Evolutionary conservation across 2,888 invertebrate genomes (phyloP).

Genomic region (Melitaea athalia): DNA sequence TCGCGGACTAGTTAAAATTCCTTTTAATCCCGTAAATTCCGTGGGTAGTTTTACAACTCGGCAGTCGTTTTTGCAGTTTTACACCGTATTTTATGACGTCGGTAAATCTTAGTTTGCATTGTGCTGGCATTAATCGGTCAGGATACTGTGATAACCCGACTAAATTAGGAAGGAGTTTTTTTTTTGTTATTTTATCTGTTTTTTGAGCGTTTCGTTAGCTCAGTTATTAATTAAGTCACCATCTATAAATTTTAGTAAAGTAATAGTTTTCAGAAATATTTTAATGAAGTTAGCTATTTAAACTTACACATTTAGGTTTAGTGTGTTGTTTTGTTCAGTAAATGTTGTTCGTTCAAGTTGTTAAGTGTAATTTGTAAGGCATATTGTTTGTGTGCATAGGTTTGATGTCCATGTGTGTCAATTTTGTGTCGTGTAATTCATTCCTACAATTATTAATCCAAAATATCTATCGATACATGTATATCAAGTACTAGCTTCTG

Average conservation of each 20-base stretch:
- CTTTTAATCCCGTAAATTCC: constrained; percentile 12
- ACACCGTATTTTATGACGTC: constrained; percentile 21
- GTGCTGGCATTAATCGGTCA: not conserved
- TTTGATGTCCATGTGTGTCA: no score
- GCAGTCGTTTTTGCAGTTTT: constrained; percentile 16
- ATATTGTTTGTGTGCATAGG: no score
- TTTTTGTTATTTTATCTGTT: not conserved
- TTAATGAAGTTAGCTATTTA: no score
- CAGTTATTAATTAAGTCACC: not conserved
- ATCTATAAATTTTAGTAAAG: not conserved
- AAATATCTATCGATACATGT: no score
- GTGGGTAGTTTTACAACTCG: constrained; percentile 19
- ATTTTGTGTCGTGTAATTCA: no score
- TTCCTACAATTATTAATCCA: no score
- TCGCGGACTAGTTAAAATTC: constrained; percentile 31
- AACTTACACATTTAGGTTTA: no score
- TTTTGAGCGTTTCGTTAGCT: not conserved
- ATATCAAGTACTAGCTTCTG: no score
- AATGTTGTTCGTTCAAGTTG: no score
- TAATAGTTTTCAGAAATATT: not conserved
- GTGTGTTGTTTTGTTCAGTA: no score
- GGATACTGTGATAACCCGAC: constrained; percentile 1
- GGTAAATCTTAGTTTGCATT: constrained; percentile 26
- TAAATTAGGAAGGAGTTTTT: not conserved
- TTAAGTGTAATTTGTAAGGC: no score